Percentiles rank a stretch among this genome's conserved stretches.
These are phyloP conservation scores for Damaliscus lunatus DNA, from an alignment of 2,113 vertebrate genomes.

Conservation along the genomic window DNA sequence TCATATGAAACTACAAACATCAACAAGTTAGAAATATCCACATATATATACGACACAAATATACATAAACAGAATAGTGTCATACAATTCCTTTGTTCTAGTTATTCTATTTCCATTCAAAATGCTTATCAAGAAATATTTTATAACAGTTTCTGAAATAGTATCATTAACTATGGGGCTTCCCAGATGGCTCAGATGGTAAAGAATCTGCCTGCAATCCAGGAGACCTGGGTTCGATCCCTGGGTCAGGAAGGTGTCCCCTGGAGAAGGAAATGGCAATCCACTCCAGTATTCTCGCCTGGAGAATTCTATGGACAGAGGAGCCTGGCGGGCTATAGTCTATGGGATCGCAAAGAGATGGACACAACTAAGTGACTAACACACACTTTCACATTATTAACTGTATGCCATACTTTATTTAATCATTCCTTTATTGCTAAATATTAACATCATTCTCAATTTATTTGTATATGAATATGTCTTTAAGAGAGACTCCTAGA, in stretches of 20 bases:
- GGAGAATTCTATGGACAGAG: neutral
- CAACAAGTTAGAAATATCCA: neutral
- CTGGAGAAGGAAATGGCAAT: neutral
- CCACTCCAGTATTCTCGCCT: neutral
- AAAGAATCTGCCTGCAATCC: neutral
- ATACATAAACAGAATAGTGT: neutral
- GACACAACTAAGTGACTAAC: neutral
- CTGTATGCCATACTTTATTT: neutral
- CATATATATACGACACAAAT: neutral
- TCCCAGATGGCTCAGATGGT: neutral
- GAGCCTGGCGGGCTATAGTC: neutral
- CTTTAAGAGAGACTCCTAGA: neutral
- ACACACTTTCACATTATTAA: neutral
- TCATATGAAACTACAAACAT: slow-evolving; percentile 11
- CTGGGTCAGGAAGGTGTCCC: neutral
- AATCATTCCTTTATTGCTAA: neutral
- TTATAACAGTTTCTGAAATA: neutral
- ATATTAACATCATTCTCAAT: neutral
- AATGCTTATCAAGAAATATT: neutral
- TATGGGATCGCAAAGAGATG: neutral
- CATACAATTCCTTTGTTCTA: neutral
- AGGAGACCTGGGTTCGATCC: neutral
- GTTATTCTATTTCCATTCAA: slow-evolving; percentile 10
- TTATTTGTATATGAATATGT: neutral
- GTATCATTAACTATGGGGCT: neutral